phyloP scores from a whole-genome alignment of 2,797 vertebrate species.

The Momotus momota region DNA sequence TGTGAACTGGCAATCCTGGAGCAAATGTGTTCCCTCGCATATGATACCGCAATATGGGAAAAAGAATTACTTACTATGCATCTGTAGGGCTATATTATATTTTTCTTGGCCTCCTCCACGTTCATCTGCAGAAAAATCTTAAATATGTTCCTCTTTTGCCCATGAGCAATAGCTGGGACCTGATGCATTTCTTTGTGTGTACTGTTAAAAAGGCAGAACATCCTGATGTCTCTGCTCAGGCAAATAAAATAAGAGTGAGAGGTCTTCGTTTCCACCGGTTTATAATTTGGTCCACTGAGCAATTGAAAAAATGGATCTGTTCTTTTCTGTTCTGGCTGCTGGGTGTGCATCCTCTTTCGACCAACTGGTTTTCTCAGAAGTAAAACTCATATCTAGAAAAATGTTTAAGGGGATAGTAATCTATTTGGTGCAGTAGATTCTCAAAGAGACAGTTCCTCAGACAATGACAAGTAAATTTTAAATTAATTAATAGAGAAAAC shows the following conservation, averaged over 20 bases:
- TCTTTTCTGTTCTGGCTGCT: background rate
- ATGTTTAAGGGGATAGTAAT: background rate
- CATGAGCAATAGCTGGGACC: slow-evolving; percentile 23
- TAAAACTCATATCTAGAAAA: background rate
- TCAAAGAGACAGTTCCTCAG: background rate
- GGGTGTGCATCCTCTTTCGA: background rate
- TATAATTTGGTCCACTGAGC: background rate
- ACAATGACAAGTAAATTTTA: background rate
- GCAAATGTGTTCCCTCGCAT: slow-evolving; percentile 70
- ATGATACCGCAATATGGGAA: slow-evolving; percentile 69
- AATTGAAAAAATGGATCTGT: background rate
- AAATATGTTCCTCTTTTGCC: slow-evolving; percentile 65
- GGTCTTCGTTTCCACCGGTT: background rate
- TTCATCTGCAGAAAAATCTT: slow-evolving; percentile 71
- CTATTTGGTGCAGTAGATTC: background rate
- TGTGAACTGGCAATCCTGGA: slow-evolving; percentile 66
- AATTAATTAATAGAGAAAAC: slow-evolving; percentile 1
- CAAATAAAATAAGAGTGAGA: background rate
- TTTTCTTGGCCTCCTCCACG: slow-evolving; percentile 49
- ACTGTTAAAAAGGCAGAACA: slow-evolving; percentile 30
- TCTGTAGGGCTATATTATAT: slow-evolving; percentile 66
- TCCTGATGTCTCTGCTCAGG: background rate
- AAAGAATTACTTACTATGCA: slow-evolving; percentile 70
- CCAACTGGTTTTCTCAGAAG: background rate
- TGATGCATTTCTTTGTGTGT: slow-evolving; percentile 51